Base-by-base conservation (phyloP, 2,113 vertebrate genomes). In the Thermophis baileyi region DNA sequence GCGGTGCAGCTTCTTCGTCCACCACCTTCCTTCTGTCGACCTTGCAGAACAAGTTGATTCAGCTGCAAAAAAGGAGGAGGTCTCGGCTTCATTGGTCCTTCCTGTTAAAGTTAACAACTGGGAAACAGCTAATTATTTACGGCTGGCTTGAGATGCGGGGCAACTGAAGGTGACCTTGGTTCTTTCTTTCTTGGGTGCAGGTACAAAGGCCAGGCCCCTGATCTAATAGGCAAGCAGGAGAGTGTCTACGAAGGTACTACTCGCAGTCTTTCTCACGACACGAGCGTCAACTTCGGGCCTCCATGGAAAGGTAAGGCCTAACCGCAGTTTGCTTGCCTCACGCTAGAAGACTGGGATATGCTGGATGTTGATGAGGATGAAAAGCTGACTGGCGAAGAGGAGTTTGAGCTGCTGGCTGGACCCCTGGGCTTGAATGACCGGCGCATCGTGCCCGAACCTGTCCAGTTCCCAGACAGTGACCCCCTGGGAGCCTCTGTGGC, bases 311-410 rank as follows among this genome's bases (percentile, higher is more conserved):
- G 90, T 89, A 91, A 1, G 94, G 88, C 94, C 55, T 63, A 86
- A 91, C 5, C 74, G 1, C 91, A 27, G 69, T 93, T 90, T 35
- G 1, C 88, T 93, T 95, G 24, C 96, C 90, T 86, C 91, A 90
- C 88, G 96, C 44, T 97, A 99, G 99, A 99, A 97, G 99, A 99
- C 96, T 99, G 99, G 99, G 99, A 99, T 97, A 99, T 99, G 99
- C 96, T 99, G 96, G 99, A 99, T 87, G 98, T 99, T 35, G 99
- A 99, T 0, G 99, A 99, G 94, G 98, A 99, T 22, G 99, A 99
- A 93, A 99, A 99, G 93, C 95, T 99, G 95, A 99, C 99, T 0
- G 99, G 99, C 1, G 99, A 99, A 96, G 99, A 99, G 94, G 99
- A 99, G 94, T 99, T 99, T 96, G 99, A 99, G 91, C 97, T 99